Conservation (phyloP, 2,797 vertebrate genomes). For the Pelochelys cantorii region DNA sequence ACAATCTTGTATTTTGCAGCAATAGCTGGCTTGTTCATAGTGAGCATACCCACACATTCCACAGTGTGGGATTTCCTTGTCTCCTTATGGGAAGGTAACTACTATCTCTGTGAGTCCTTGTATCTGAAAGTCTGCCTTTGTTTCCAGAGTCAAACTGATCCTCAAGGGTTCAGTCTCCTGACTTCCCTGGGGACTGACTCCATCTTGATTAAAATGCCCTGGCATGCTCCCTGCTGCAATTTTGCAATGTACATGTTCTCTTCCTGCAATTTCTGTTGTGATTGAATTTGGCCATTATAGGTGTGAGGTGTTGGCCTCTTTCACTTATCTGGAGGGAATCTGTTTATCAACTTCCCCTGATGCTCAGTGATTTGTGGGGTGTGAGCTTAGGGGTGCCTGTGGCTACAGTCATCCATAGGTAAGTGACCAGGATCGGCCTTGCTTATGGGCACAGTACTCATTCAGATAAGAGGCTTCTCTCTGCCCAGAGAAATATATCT, state of each 20-base stretch:
- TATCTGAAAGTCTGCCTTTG: neutral
- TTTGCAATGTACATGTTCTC: neutral
- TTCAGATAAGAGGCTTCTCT: neutral
- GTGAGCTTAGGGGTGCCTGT: too few species aligned
- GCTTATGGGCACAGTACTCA: neutral
- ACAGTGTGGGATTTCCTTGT: too few species aligned
- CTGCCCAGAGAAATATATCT: neutral
- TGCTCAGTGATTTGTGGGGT: neutral
- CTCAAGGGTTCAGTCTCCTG: neutral
- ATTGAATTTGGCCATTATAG: neutral
- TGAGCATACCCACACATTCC: neutral
- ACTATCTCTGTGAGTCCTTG: neutral
- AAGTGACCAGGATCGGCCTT: neutral
- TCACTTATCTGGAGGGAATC: neutral
- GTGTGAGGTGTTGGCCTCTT: neutral
- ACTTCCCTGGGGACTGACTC: neutral
- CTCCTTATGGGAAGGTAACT: too few species aligned
- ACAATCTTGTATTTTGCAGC: neutral
- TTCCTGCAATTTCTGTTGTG: neutral
- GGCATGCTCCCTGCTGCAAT: neutral
- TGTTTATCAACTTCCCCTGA: neutral
- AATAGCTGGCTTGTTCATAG: neutral
- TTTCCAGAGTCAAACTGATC: neutral
- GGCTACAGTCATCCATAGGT: neutral
- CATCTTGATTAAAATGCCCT: neutral